Conservation (phyloP, 2,797 vertebrate genomes). For the Premnoplex brunnescens region DNA sequence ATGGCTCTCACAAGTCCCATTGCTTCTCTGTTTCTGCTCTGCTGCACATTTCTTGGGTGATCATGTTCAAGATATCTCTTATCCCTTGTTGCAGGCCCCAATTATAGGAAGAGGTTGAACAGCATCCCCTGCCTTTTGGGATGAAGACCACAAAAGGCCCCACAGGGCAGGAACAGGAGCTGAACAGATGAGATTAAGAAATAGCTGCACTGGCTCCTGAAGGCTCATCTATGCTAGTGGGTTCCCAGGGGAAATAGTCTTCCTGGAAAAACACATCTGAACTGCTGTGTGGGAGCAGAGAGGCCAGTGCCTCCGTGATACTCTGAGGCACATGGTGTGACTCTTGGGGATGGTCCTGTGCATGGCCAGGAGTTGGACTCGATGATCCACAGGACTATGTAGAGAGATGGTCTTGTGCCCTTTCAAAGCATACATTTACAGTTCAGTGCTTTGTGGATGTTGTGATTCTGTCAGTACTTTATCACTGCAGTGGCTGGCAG, state of each 20-base stretch:
- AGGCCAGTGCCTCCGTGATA: neutral
- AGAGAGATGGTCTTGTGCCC: neutral
- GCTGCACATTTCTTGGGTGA: neutral
- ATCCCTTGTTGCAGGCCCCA: neutral
- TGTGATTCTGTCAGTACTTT: neutral
- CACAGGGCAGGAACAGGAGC: neutral
- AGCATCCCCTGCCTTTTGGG: neutral
- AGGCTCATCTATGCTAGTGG: neutral
- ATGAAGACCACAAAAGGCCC: neutral
- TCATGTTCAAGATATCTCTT: neutral
- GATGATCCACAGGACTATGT: neutral
- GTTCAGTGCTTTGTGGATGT: neutral
- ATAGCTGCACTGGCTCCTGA: neutral
- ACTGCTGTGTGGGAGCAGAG: accelerated
- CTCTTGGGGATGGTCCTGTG: neutral
- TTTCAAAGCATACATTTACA: neutral
- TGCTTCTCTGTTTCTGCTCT: neutral
- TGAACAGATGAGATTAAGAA: neutral
- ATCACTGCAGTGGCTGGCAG: neutral
- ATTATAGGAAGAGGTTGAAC: neutral
- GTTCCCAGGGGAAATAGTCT: neutral
- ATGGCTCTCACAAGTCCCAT: neutral
- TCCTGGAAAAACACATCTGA: neutral
- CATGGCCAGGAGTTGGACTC: neutral
- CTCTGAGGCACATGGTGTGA: neutral